Evolutionary conservation across 2,888 invertebrate species (phyloP).

Genomic region (Digitonthophagus gazella): DNA sequence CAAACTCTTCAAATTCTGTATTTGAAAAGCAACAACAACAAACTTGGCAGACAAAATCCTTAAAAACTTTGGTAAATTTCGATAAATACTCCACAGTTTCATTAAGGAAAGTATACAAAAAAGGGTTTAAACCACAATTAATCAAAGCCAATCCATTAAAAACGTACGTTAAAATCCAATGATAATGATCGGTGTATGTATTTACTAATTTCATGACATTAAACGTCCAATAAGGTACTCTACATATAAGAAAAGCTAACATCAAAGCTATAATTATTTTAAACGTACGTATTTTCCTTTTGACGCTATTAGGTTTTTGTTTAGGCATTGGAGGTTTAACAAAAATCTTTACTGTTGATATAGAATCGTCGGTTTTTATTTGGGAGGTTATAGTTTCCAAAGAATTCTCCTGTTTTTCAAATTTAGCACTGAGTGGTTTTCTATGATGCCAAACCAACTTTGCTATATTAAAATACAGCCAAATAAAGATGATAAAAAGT

Average conservation of each 20-base stretch:
- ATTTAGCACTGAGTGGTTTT: constrained; percentile 41
- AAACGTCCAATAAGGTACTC: constrained; percentile 58
- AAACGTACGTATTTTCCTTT: constrained; percentile 58
- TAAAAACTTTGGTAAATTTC: constrained; percentile 34
- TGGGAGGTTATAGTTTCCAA: constrained; percentile 26
- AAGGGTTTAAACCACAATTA: constrained; percentile 59
- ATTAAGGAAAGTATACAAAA: constrained; percentile 60
- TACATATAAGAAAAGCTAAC: constrained; percentile 55
- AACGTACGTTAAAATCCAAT: constrained; percentile 54
- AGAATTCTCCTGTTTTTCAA: constrained; percentile 32
- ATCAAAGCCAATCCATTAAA: constrained; percentile 55
- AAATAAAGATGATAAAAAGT: constrained; percentile 52
- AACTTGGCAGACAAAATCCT: constrained; percentile 43
- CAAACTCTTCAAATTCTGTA: constrained; percentile 48
- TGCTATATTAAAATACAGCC: constrained; percentile 55
- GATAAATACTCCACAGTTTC: constrained; percentile 49
- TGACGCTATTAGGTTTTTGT: constrained; percentile 38
- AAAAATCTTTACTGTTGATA: neutral
- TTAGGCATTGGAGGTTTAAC: constrained; percentile 23
- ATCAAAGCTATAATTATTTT: constrained; percentile 58
- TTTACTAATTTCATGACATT: constrained; percentile 51
- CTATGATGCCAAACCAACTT: constrained; percentile 54
- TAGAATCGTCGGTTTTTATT: constrained; percentile 18
- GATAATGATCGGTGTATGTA: constrained; percentile 19
- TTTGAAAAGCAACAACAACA: constrained; percentile 47